Base-by-base conservation (phyloP, 2,888 invertebrate species). In the Xestia c-nigrum region DNA sequence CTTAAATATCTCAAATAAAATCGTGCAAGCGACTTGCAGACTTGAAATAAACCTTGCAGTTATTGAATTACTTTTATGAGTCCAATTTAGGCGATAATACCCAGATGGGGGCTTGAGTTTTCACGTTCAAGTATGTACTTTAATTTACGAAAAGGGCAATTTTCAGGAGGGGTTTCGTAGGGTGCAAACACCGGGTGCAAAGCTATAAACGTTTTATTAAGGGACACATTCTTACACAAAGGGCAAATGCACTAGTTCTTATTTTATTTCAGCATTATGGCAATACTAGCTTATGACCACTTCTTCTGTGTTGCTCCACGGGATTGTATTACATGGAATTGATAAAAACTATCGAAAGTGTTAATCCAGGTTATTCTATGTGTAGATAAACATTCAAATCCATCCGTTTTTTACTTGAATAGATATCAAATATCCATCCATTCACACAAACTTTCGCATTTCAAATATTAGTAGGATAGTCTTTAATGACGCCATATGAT, bases 21-120 rank as follows among this genome's bases (percentile, higher is more conserved):
- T 55, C 31, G n/a, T 40, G 19, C 43, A 46, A 40, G 3, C 9
- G 19, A 10, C 61, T 64, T 24, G 57, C 38, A 67, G 24, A 68
- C 63, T 83, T 19, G 24, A 50, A 63, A 57, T 78, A 64, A 64
- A 55, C 24, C 43, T 46, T 69, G 59, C 68, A 67, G n/a, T 68
- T 57, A 57, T 63, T 57, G 50, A 38, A 77, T 67, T 77, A 38
- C 70, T 83, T 80, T 83, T 71, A 78, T 7, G 43, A 12, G 19
- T 31, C 14, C 55, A 57, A 68, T 71, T 83, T 5, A 31, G 24
- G 46, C 31, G 57, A 71, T 64, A 71, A 40, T 67, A 16, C 12
- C n/a, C 50, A 77, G 55, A 77, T 83, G 72, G 43, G n/a, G 21
- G 21, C 43, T 50, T 43, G 6, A 57, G n/a, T 52, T 68, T 76